Conservation (phyloP, 1,140 invertebrate genomes). For the Nasonia giraulti region DNA sequence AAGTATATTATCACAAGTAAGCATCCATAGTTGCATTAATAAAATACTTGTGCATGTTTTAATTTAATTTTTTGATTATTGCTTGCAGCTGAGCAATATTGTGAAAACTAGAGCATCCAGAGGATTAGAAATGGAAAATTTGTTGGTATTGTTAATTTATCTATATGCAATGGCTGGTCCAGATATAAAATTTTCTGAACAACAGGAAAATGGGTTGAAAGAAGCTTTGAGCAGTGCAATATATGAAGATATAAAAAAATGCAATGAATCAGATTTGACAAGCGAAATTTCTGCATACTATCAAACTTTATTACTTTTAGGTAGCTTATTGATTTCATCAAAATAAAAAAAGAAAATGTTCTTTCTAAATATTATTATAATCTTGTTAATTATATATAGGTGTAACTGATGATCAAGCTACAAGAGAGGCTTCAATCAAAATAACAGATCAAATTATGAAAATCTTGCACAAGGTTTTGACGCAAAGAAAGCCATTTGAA, state of each 20-base stretch:
- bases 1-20: conserved; percentile 77
- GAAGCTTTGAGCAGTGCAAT: conserved; percentile 76
- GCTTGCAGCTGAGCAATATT: conserved; percentile 31
- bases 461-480: conserved; percentile 61
- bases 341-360: conserved; percentile 14
- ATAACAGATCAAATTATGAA: conserved; percentile 63
- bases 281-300: conserved; percentile 65
- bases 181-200: conserved; percentile 75
- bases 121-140: conserved; percentile 76
- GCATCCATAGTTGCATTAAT: conserved; percentile 6
- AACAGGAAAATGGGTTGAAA: conserved; percentile 75
- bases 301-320: conserved; percentile 66
- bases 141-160: conserved; percentile 77
- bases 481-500: conserved; percentile 62
- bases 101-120: conserved; percentile 72
- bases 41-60: background rate
- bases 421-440: conserved; percentile 59
- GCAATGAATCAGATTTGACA: conserved; percentile 57
- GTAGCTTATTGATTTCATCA: conserved; percentile 52
- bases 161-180: conserved; percentile 79
- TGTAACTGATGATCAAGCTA: conserved; percentile 56
- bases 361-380: background rate
- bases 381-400: conserved; percentile 53
- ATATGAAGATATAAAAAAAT: conserved; percentile 76
- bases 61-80: conserved; percentile 29